Base-by-base conservation (phyloP, 2,113 vertebrate species). In the Prolemur simus region DNA sequence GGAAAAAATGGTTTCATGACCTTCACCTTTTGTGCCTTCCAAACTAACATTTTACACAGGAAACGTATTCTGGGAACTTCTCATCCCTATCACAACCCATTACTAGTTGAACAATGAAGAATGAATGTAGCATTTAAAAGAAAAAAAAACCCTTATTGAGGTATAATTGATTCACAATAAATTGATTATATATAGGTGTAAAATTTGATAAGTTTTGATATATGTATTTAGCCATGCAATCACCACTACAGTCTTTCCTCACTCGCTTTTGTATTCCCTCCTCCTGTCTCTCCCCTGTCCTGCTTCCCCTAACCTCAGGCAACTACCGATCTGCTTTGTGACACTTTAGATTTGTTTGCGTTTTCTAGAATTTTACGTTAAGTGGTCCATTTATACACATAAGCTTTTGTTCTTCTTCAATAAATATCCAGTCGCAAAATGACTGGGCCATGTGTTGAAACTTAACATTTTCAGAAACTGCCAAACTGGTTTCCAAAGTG, bases 31-130 rank as follows among this genome's bases (percentile, higher is more conserved):
- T 74, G 37, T 71, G 76, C 5, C 66, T 96, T 71, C 14, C 14
- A 89, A 96, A 60, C 32, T 82, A 52, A 83, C 23, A 89, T 60
- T 95, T 95, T 56, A 95, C 58, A 71, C 49, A 77, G 71, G 66
- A 96, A 87, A 76, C 7, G 20, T 69, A 85, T 52, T 81, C 64
- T 39, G 77, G 88, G 74, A 32, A 58, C 54, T 87, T 89, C 84
- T 47, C 45, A 78, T 60, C 6, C 54, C 21, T 42, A 80, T 85
- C 74, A 89, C 23, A 69, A 76, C 32, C 25, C 29, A 80, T 42
- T 63, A 74, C 66, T 63, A 71, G 2, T 84, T 66, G 82, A 97
- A 96, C 83, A 76, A 69, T 49, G 34, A 94, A 37, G 68, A 77
- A 29, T 73, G 54, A 93, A 64, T 47, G 81, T 32, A 82, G 64